Conservation (phyloP, 2,888 invertebrate genomes). For the Eupithecia inturbata region DNA sequence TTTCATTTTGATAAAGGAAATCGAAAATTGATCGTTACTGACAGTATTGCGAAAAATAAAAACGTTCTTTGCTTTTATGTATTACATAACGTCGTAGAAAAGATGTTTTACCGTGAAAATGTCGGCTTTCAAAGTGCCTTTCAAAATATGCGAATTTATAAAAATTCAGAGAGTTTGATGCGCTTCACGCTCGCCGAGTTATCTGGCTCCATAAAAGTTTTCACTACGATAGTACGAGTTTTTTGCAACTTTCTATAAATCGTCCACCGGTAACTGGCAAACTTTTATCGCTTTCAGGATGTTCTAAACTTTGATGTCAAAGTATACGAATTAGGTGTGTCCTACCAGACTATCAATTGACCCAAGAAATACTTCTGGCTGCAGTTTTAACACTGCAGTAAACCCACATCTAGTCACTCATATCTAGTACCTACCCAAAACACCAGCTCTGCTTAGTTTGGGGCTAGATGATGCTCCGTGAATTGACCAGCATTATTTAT, state of each 20-base stretch:
- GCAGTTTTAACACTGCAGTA: not conserved
- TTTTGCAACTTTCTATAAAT: slow-evolving; percentile 30
- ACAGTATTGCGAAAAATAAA: slow-evolving; percentile 27
- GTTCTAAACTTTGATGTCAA: slow-evolving; percentile 17
- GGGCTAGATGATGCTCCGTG: not conserved
- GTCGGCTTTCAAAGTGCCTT: slow-evolving; percentile 10
- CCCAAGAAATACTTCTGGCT: not conserved
- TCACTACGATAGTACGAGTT: slow-evolving; percentile 17
- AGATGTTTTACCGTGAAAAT: not conserved
- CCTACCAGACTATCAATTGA: not conserved
- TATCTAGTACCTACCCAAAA: not conserved
- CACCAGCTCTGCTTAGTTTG: not conserved
- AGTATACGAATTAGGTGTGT: not conserved
- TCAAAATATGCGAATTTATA: slow-evolving; percentile 28
- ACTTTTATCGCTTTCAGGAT: slow-evolving; percentile 25
- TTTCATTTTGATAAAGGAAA: slow-evolving; percentile 34
- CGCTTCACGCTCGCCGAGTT: slow-evolving; percentile 26
- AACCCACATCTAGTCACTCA: not conserved
- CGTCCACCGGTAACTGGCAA: slow-evolving; percentile 38
- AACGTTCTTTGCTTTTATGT: slow-evolving; percentile 19
- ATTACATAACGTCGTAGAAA: slow-evolving; percentile 14
- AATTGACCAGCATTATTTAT: not conserved
- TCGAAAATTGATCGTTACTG: slow-evolving; percentile 39
- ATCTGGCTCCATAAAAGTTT: slow-evolving; percentile 33
- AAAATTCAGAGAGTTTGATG: slow-evolving; percentile 13